Base-by-base conservation (phyloP, 1,140 invertebrate species). In the Sinonovacula constricta region DNA sequence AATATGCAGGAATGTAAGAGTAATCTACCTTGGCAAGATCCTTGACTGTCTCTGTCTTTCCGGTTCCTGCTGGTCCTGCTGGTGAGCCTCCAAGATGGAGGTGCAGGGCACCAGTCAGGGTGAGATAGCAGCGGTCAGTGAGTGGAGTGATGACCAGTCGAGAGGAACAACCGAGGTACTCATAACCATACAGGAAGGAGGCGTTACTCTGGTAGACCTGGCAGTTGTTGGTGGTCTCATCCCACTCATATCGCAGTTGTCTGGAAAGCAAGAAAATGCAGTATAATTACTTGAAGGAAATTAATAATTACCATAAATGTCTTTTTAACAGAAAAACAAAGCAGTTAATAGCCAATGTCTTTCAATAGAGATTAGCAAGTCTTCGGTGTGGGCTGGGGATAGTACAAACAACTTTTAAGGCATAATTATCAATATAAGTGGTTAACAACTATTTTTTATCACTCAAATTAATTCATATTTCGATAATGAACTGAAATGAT, bases 11-110 rank as follows among this genome's bases (percentile, higher is more conserved):
- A n/a, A n/a, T n/a, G n/a, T n/a, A n/a, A n/a, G n/a, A n/a, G n/a
- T n/a, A n/a, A n/a, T n/a, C 0, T 49, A 91, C 90, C 91, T 97
- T 97, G 1, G 96, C 95, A 76, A 97, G 92, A 92, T 97, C 96
- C 92, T 97, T 97, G 31, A 91, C 88, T 33, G 90, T 91, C 79
- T 91, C 90, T 30, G 90, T 91, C 81, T 91, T 91, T 2, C 90
- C 90, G 22, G 90, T 91, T 24, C 90, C 90, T 67, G 90, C 89
- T 62, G 90, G 90, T 15, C 90, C 90, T 3, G 88, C 89, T 15
- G 89, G 88, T 26, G 89, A 90, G 0, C 88, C 89, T 90, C 94
- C 95, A 69, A 96, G 90, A 90, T 97, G 94, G 72, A 96, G 91
- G 87, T 96, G 95, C 15, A 96, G 92, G 12, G 96, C 96, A 12